Evolutionary conservation across 1,140 invertebrate genomes (phyloP).

Genomic region (Drosophila gunungcola): DNA sequence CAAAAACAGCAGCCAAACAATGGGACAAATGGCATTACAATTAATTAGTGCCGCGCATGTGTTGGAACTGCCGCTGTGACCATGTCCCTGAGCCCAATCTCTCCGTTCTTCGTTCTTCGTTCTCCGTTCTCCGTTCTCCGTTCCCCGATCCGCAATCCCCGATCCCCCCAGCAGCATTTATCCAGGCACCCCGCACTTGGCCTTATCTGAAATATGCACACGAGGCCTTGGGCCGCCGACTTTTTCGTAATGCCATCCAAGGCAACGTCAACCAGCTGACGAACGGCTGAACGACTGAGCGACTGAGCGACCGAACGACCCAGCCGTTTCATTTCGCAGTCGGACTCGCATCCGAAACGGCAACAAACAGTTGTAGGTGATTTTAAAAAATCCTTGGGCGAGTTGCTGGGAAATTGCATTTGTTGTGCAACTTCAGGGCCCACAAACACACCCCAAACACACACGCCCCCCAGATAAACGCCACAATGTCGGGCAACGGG

Average conservation of each 20-base stretch:
- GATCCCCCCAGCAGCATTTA: constrained; percentile 43
- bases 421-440: constrained; percentile 55
- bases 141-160: not conserved
- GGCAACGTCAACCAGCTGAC: constrained; percentile 61
- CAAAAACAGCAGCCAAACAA: constrained; percentile 40
- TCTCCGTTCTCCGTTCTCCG: not conserved
- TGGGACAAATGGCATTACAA: constrained; percentile 68
- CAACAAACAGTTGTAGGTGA: constrained; percentile 57
- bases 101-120: constrained; percentile 3
- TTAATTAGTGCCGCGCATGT: constrained; percentile 72
- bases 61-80: constrained; percentile 54
- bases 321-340: constrained; percentile 25
- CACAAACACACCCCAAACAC: constrained; percentile 5
- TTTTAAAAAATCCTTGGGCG: constrained; percentile 41
- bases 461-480: constrained; percentile 9
- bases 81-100: constrained; percentile 67
- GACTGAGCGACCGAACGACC: constrained; percentile 11
- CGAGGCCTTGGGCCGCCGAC: constrained; percentile 65
- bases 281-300: constrained; percentile 5
- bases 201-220: constrained; percentile 83
- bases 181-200: constrained; percentile 71
- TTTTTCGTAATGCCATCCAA: constrained; percentile 68
- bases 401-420: constrained; percentile 47
- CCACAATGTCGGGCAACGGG: constrained; percentile 5
- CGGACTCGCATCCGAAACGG: constrained; percentile 31